Evolutionary conservation across 1,140 invertebrate species (phyloP), one percentile per base, ranked within the genome.

Genomic region (Panagrolaimus sp.): DNA sequence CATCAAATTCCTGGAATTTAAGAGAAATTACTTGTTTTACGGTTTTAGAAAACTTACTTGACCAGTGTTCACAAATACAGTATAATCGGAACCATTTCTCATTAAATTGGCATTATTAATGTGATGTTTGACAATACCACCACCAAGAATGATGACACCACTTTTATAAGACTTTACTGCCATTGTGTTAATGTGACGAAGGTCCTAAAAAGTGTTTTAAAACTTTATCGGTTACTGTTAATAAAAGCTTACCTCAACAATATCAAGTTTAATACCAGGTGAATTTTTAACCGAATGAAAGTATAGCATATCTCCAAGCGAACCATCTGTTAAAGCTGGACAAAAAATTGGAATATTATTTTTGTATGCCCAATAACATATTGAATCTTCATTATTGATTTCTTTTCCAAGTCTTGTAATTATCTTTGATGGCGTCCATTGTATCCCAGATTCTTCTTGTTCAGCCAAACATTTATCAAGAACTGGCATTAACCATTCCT

Each of bases 221-320:
- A 23, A 11, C 31, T 27, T 11, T 14, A 64, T 23, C 13, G 3
- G 13, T 14, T 20, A 14, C 1, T 27, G 8, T 57, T 57, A 63
- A 16, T 13, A 7, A 25, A 62, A 9, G 43, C 31, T 65, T 89
- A 90, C 90, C 84, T 92, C 89, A 65, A 96, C 85, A 83, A 98
- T 95, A 83, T 99, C 96, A 47, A 98, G 84, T 9, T 95, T 86
- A 14, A 99, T 86, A 7, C 94, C 95, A 48, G 93, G 92, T 80
- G 93, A 91, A 82, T 91, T 91, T 80, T 89, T 90, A 80, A 90
- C 96, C 0, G 93, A 94, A 86, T 98, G 96, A 76, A 99, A 97
- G 84, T 94, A 98, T 87, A 99, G 91, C 95, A 99, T 98, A 84
- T 99, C 96, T 1, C 96, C 96, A 16, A 99, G 85, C 78, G 92